A percentile compares a stretch with the other conserved stretches of the same genome.
Conservation (phyloP, 2,888 invertebrate genomes). For the Eutolmus rufibarbis region DNA sequence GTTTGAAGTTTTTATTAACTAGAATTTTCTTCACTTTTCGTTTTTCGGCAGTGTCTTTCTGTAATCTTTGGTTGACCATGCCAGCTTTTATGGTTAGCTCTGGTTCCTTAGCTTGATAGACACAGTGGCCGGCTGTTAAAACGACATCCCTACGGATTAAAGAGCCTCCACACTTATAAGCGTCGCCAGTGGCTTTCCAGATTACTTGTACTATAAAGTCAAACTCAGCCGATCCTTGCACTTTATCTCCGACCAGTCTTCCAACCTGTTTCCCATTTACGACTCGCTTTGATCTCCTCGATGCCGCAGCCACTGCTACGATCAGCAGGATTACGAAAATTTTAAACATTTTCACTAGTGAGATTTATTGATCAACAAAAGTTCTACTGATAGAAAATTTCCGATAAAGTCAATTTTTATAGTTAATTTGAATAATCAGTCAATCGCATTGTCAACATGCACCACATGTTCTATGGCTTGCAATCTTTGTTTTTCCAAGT, state of each 20-base stretch:
- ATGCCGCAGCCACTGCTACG: not conserved
- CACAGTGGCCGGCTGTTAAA: not conserved
- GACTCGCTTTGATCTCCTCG: not conserved
- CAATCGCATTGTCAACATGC: not conserved
- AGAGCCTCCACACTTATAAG: not conserved
- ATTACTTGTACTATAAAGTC: not conserved
- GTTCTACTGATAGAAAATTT: not conserved
- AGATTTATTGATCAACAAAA: not conserved
- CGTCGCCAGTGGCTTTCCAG: not conserved
- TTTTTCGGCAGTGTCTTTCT: not conserved
- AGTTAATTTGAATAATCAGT: not conserved
- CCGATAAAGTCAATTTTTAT: not conserved
- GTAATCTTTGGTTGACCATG: not conserved
- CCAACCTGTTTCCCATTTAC: not conserved
- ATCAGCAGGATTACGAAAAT: not conserved
- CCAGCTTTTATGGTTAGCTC: not conserved
- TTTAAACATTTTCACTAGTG: not conserved
- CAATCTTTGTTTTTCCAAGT: not conserved
- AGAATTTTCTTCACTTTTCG: not conserved
- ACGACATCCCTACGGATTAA: not conserved
- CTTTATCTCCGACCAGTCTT: not conserved
- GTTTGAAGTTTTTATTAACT: not conserved
- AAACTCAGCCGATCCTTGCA: not conserved
- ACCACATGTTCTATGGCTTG: not conserved
- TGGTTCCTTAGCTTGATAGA: not conserved